Evolutionary conservation across 2,113 vertebrate species (phyloP).

Genomic region (Oncorhynchus tshawytscha): DNA sequence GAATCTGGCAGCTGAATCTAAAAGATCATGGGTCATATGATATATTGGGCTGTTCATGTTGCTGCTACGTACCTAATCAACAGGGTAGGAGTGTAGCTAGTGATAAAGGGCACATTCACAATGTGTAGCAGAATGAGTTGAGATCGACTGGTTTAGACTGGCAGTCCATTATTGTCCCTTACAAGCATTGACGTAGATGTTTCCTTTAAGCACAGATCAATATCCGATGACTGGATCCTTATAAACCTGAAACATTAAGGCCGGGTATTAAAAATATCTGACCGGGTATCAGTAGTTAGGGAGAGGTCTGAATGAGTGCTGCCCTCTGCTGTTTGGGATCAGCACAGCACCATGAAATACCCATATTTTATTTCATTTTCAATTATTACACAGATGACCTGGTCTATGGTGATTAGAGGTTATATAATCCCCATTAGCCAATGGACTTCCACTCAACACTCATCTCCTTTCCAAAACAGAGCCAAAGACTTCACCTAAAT

Average conservation of each 20-base stretch:
- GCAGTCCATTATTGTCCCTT: not conserved
- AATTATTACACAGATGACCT: not conserved
- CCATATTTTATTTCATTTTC: constrained; percentile 3
- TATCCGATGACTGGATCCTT: not conserved
- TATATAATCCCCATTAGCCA: not conserved
- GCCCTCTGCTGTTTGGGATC: constrained; percentile 52
- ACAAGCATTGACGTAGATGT: no score
- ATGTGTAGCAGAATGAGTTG: no score
- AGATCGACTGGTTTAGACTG: not conserved
- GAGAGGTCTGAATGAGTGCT: constrained; percentile 12
- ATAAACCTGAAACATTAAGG: no score
- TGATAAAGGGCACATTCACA: no score
- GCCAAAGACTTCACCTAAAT: no score
- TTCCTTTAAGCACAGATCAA: not conserved
- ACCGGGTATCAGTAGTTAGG: not conserved
- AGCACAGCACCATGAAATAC: constrained; percentile 10
- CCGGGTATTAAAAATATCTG: not conserved
- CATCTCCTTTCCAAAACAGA: no score
- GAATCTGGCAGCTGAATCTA: no score
- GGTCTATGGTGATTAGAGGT: no score
- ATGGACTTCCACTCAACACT: not conserved
- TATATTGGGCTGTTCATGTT: no score
- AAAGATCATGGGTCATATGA: no score
- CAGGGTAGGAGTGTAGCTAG: constrained; percentile 13
- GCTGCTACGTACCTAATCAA: no score